Conservation (phyloP, 2,797 vertebrate species). For the Eulemur rubriventer region DNA sequence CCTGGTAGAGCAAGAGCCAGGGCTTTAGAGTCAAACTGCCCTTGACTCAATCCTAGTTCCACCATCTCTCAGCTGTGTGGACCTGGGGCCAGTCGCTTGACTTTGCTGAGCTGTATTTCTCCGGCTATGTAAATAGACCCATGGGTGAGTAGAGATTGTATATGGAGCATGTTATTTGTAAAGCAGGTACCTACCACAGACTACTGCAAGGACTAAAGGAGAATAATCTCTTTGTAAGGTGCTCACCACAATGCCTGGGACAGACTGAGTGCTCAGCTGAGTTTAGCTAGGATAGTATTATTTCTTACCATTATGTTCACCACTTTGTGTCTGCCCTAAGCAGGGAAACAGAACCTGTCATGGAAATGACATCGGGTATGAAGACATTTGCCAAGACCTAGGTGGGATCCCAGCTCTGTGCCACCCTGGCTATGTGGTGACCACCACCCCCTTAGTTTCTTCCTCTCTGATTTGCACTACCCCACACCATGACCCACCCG, state of each 20-base stretch:
- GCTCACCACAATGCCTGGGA: neutral
- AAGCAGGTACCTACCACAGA: neutral
- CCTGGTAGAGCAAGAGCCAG: neutral
- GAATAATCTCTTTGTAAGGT: neutral
- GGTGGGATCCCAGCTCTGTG: neutral
- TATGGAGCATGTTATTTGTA: neutral
- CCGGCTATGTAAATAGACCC: neutral
- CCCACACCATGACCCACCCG: too few species aligned
- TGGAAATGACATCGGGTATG: neutral
- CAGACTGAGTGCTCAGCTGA: neutral
- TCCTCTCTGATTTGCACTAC: neutral
- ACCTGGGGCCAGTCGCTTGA: neutral
- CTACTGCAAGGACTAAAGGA: neutral
- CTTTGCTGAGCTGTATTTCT: slow-evolving; percentile 20
- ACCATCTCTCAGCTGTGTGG: neutral
- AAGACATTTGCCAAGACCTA: neutral
- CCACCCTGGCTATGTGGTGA: neutral
- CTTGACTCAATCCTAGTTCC: neutral
- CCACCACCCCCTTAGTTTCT: neutral
- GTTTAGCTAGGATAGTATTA: neutral
- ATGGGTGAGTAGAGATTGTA: neutral
- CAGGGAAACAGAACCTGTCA: neutral
- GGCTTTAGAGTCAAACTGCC: neutral
- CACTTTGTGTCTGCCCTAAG: neutral
- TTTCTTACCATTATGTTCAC: neutral